Evolutionary conservation across 2,888 invertebrate genomes (phyloP).

Genomic region (Sinopyrophorus schimmeli): DNA sequence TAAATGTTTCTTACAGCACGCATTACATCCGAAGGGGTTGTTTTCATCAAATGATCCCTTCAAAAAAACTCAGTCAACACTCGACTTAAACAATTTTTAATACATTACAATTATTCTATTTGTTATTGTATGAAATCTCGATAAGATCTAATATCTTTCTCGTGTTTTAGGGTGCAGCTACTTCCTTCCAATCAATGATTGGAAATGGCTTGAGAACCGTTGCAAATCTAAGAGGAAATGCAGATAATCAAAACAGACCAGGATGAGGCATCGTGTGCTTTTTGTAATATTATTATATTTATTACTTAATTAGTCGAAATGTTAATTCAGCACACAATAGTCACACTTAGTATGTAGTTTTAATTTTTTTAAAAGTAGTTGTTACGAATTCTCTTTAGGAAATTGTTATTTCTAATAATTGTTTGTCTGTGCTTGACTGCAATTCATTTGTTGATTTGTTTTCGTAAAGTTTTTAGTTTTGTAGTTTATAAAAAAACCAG

Average conservation of each 20-base stretch:
- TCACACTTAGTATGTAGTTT: slow-evolving; percentile 3
- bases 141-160: too few species aligned
- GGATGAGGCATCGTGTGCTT: slow-evolving; percentile 34
- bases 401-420: background rate
- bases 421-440: slow-evolving; percentile 17
- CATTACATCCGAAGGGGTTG: too few species aligned
- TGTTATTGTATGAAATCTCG: too few species aligned
- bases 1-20: too few species aligned
- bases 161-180: slow-evolving; percentile 72
- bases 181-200: slow-evolving; percentile 69
- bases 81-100: too few species aligned
- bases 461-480: background rate
- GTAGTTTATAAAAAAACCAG: slow-evolving; percentile 15
- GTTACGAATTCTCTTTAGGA: background rate
- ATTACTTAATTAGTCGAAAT: slow-evolving; percentile 10
- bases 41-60: too few species aligned
- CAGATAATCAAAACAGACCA: slow-evolving; percentile 34
- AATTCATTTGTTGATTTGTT: slow-evolving; percentile 16
- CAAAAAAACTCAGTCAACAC: too few species aligned
- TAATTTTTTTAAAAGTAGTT: background rate
- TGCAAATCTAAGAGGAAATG: slow-evolving; percentile 54
- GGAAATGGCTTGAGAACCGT: slow-evolving; percentile 61
- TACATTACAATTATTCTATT: too few species aligned
- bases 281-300: slow-evolving; percentile 30
- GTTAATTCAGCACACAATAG: slow-evolving; percentile 6